phyloP scores from a whole-genome alignment of 2,888 invertebrate species.

The Neuroscelio doddi region DNA sequence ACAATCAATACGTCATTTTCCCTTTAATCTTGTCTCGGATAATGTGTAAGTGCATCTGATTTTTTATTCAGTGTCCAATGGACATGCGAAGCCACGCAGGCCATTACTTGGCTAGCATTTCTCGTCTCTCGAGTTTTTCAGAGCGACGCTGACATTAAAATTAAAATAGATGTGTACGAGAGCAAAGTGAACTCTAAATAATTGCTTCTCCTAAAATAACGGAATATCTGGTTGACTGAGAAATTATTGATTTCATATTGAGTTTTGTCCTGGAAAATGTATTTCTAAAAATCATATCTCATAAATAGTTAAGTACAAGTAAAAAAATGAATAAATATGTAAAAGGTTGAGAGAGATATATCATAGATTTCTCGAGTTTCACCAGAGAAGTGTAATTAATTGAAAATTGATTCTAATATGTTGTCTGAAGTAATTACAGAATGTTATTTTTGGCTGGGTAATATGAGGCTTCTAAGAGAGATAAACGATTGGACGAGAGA shows the following conservation, averaged over 20 bases:
- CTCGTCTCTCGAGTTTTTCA: neutral
- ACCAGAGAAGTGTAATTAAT: too few relatives aligned
- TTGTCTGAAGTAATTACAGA: slow-evolving; percentile 18
- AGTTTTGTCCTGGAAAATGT: too few relatives aligned
- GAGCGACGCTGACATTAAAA: slow-evolving; percentile 2
- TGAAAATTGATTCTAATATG: too few relatives aligned
- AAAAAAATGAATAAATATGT: too few relatives aligned
- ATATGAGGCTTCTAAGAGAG: slow-evolving; percentile 10
- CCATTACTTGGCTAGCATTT: neutral
- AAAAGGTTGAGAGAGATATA: too few relatives aligned
- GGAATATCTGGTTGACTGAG: too few relatives aligned
- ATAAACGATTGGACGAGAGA: slow-evolving; percentile 38
- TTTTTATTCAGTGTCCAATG: slow-evolving; percentile 30
- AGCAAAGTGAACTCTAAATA: neutral
- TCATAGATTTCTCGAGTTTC: too few relatives aligned
- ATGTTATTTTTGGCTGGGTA: slow-evolving; percentile 21
- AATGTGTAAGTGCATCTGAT: slow-evolving; percentile 41
- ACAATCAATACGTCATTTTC: slow-evolving; percentile 51
- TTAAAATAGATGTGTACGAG: slow-evolving; percentile 1
- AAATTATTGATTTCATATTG: too few relatives aligned
- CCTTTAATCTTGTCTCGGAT: slow-evolving; percentile 27
- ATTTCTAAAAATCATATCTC: too few relatives aligned
- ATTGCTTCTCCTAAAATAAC: slow-evolving; percentile 5
- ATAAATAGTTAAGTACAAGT: too few relatives aligned
- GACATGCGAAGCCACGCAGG: slow-evolving; percentile 13